Percentiles rank a stretch among this genome's conserved stretches.
Conservation (phyloP, 2,888 invertebrate species). For the Tribolium freemani region DNA sequence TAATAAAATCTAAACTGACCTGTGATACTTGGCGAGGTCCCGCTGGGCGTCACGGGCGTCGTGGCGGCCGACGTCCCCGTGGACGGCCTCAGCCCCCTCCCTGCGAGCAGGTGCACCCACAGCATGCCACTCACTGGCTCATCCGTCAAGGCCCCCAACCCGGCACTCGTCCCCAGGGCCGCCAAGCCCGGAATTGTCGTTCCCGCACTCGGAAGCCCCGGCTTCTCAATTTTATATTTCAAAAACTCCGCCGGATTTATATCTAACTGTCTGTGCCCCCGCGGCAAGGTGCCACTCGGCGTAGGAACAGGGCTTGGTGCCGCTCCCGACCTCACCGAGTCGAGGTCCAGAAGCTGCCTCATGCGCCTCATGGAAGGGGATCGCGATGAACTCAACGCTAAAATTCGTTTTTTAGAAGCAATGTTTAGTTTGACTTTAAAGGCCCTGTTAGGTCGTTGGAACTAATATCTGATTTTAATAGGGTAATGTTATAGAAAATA, state of each 20-base stretch:
- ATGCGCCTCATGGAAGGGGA: conserved; percentile 86
- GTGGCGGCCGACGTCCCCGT: conserved; percentile 80
- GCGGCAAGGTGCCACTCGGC: conserved; percentile 82
- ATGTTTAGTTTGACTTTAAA: no score
- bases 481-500: no score
- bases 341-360: conserved; percentile 84
- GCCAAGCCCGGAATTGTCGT: conserved; percentile 69
- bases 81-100: conserved; percentile 85
- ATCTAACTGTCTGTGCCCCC: conserved; percentile 82
- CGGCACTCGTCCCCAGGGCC: conserved; percentile 61
- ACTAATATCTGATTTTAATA: no score
- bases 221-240: conserved; percentile 91
- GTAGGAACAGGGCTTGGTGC: conserved; percentile 82
- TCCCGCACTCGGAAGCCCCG: conserved; percentile 66
- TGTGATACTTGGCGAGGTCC: conserved; percentile 67
- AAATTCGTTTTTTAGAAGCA: conserved; percentile 15
- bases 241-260: conserved; percentile 93
- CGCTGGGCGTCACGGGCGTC: conserved; percentile 76
- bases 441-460: no score
- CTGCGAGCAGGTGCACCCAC: conserved; percentile 91
- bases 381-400: conserved; percentile 68
- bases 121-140: conserved; percentile 85
- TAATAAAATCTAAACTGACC: conserved; percentile 46
- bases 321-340: conserved; percentile 69
- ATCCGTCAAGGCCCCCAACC: conserved; percentile 68